phyloP scores from a whole-genome alignment of 2,113 vertebrate genomes.

The Lepus americanus region DNA sequence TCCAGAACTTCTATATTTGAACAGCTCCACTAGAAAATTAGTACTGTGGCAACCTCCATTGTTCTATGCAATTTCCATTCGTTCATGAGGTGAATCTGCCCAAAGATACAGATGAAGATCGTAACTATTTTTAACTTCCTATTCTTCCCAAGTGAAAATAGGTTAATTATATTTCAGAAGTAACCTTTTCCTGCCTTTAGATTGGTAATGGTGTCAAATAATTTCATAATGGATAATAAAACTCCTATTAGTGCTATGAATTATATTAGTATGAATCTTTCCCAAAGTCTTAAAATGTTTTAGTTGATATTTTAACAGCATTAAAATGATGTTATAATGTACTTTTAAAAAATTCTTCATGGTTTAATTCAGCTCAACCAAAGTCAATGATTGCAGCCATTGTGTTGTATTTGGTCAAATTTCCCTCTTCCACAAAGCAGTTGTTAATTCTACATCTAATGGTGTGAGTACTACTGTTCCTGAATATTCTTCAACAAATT shows the following conservation, averaged over 20 bases:
- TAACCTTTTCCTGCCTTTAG: constrained; percentile 83
- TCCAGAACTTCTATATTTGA: constrained; percentile 24
- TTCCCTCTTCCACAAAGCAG: neutral
- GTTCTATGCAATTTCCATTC: constrained; percentile 71
- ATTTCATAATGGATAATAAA: constrained; percentile 83
- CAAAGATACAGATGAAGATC: constrained; percentile 68
- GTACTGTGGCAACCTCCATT: constrained; percentile 29
- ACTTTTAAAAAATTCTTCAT: constrained; percentile 54
- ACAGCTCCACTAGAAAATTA: constrained; percentile 52
- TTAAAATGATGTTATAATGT: constrained; percentile 74
- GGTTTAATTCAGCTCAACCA: constrained; percentile 47
- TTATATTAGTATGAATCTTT: constrained; percentile 79
- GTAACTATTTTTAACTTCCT: constrained; percentile 79
- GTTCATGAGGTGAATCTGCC: constrained; percentile 67
- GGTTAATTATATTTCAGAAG: constrained; percentile 81
- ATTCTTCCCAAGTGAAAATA: constrained; percentile 81
- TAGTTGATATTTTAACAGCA: constrained; percentile 77
- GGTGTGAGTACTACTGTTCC: neutral
- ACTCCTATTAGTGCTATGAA: constrained; percentile 80
- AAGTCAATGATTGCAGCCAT: constrained; percentile 24
- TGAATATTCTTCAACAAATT: constrained; percentile 15
- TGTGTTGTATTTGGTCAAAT: neutral
- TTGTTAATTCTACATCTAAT: neutral
- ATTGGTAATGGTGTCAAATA: constrained; percentile 79
- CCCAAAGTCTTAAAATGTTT: constrained; percentile 80